Percentiles rank a stretch among this genome's conserved stretches.
phyloP scores from a whole-genome alignment of 2,888 invertebrate genomes.

The Galerucella pusilla region DNA sequence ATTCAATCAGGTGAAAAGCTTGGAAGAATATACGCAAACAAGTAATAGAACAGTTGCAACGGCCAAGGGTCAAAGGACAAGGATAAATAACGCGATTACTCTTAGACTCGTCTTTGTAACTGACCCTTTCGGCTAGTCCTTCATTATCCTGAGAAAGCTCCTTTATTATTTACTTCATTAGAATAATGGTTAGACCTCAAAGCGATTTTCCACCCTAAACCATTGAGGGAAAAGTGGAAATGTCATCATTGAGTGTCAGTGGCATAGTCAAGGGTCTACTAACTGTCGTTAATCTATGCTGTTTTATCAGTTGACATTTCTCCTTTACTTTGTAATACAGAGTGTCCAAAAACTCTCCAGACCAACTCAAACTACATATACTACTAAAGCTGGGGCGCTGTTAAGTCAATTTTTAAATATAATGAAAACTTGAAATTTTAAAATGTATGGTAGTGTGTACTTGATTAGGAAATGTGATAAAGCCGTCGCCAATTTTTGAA shows the following conservation, averaged over 20 bases:
- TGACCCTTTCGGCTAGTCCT: slow-evolving; percentile 51
- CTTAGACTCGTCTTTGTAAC: slow-evolving; percentile 45
- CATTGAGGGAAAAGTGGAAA: slow-evolving; percentile 35
- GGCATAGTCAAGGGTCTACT: not conserved
- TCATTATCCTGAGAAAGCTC: slow-evolving; percentile 51
- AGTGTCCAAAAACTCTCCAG: no score
- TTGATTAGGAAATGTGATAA: no score
- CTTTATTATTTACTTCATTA: slow-evolving; percentile 52
- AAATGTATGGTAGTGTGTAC: no score
- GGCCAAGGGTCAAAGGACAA: slow-evolving; percentile 43
- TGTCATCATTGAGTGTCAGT: slow-evolving; percentile 31
- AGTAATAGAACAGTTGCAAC: slow-evolving; percentile 25
- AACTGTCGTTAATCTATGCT: slow-evolving; percentile 4
- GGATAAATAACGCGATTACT: slow-evolving; percentile 53
- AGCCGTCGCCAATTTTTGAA: no score
- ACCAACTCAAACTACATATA: not conserved
- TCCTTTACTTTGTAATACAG: not conserved
- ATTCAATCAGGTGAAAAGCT: slow-evolving; percentile 45
- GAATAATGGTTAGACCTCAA: slow-evolving; percentile 45
- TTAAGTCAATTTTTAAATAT: no score
- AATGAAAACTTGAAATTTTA: no score
- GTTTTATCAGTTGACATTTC: not conserved
- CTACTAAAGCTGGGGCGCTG: no score
- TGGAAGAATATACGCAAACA: slow-evolving; percentile 32
- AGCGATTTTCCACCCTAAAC: slow-evolving; percentile 32